Evolutionary conservation across 92 coral and sea anemone species (phyloP), one percentile per base, ranked within the genome.

Genomic region (Chrysogorgia sp.): DNA sequence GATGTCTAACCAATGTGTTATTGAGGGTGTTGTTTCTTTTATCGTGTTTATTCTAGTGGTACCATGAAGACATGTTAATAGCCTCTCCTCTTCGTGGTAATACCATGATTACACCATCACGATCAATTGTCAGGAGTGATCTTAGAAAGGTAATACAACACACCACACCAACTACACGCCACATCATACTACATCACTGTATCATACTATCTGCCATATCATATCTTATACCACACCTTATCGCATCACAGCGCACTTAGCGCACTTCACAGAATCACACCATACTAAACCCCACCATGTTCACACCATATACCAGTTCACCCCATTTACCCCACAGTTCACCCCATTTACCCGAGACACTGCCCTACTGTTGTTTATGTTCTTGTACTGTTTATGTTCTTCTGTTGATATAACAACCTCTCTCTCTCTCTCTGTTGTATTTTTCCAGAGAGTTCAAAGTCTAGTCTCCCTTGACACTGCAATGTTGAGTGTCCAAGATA

Each of bases 71-170:
- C 60, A 83, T 87, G 28, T 88, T 94, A 48, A 75, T 86, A 13
- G 90, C 87, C 4, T 88, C 97, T 59, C 87, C 98, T 30, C 79
- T 91, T 82, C 82, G 98, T 35, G 98, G 97, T 14, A 94, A 87
- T 88, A 94, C 56, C 75, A 91, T 91, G 97, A 94, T 94, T 69
- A 89, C 97, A 48, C 98, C 98, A 62, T 91, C 98, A 33, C 86
- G 96, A 59, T 89, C 92, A 43, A 88, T 87, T 50, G 90, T 94
- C 79, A 94, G 91, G 98, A 85, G 85, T 23, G 98, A 94, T 75
- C 77, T 94, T 65, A 91, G 90, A 79, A 94, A 94, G 91, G 97
- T 91, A 70, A 47, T 47, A 6, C n/a, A 47, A 12, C n/a, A 47
- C 53, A 47, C 53, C 53, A 6, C 53, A 47, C 10, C 53, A 47